Percentiles rank a stretch among this genome's conserved stretches.
Evolutionary conservation across 2,888 invertebrate genomes (phyloP).

Genomic region (Sphinx pinastri): DNA sequence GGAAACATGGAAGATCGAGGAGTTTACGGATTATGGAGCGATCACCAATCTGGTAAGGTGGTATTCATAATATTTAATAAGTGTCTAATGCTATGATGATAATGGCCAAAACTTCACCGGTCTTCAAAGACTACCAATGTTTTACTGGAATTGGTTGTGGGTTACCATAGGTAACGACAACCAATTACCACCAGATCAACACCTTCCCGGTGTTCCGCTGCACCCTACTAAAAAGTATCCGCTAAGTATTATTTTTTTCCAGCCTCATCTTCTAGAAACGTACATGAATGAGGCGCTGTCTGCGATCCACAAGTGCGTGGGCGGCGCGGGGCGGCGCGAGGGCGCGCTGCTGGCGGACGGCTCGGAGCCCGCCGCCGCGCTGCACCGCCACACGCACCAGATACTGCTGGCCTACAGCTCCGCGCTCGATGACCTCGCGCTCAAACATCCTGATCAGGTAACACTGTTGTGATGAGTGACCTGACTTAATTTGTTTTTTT

Average conservation of each 20-base stretch:
- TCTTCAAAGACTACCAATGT: too few relatives aligned
- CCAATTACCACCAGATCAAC: too few relatives aligned
- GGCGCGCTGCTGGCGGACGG: slow-evolving; percentile 69
- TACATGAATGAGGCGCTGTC: slow-evolving; percentile 70
- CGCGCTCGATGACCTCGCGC: slow-evolving; percentile 83
- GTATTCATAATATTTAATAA: background rate
- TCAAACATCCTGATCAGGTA: slow-evolving; percentile 85
- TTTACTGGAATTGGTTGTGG: too few relatives aligned
- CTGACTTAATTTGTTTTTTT: too few relatives aligned
- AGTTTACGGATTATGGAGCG: slow-evolving; percentile 92
- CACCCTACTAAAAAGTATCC: too few relatives aligned
- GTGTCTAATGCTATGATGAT: background rate
- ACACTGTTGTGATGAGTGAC: background rate
- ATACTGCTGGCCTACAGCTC: slow-evolving; percentile 85
- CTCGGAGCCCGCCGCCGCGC: slow-evolving; percentile 53
- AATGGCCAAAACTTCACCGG: background rate
- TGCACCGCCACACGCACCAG: slow-evolving; percentile 81
- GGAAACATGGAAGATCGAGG: slow-evolving; percentile 95
- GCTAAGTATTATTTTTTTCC: slow-evolving; percentile 35
- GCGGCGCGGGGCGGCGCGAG: slow-evolving; percentile 68
- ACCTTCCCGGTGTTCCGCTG: too few relatives aligned
- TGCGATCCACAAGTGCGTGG: slow-evolving; percentile 74
- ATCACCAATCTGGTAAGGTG: slow-evolving; percentile 89
- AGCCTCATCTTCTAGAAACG: slow-evolving; percentile 69
- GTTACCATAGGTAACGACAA: too few relatives aligned